phyloP scores from a whole-genome alignment of 1,140 invertebrate species.

The Bombus superbus region DNA sequence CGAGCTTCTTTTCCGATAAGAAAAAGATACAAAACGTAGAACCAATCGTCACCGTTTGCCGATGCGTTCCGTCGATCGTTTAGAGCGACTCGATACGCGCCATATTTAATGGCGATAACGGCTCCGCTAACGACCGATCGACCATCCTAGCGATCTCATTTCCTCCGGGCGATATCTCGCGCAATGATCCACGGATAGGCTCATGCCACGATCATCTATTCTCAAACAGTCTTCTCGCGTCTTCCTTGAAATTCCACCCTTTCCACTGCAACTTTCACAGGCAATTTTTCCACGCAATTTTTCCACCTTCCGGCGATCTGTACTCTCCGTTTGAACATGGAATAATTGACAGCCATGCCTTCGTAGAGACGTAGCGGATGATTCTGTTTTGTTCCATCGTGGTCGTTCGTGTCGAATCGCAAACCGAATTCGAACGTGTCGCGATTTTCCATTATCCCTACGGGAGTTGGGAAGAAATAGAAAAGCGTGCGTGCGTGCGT shows the following conservation, averaged over 20 bases:
- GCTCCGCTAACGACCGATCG: constrained; percentile 57
- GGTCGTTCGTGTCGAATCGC: background rate
- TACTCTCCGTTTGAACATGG: too few species aligned
- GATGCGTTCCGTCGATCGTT: background rate
- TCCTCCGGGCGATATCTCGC: constrained; percentile 34
- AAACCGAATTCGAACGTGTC: constrained; percentile 13
- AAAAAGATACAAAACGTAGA: background rate
- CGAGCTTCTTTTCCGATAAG: constrained; percentile 9
- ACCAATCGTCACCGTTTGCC: constrained; percentile 15
- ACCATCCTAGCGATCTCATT: constrained; percentile 33
- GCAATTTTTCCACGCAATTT: background rate
- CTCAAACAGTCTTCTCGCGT: background rate
- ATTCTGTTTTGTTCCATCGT: background rate
- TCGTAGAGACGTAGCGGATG: background rate
- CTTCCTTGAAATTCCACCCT: background rate
- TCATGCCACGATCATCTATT: background rate
- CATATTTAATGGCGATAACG: constrained; percentile 64
- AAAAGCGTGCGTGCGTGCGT: background rate
- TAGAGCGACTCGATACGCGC: constrained; percentile 25
- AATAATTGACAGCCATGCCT: too few species aligned
- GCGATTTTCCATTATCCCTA: constrained; percentile 30
- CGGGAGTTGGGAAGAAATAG: background rate
- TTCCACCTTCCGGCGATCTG: background rate
- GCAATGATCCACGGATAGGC: constrained; percentile 28
- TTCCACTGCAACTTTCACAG: background rate